Evolutionary conservation across 53 echinoderm and acorn worm genomes (phyloP), one percentile per base, ranked within the genome.

Genomic region (Paracentrotus lividus): DNA sequence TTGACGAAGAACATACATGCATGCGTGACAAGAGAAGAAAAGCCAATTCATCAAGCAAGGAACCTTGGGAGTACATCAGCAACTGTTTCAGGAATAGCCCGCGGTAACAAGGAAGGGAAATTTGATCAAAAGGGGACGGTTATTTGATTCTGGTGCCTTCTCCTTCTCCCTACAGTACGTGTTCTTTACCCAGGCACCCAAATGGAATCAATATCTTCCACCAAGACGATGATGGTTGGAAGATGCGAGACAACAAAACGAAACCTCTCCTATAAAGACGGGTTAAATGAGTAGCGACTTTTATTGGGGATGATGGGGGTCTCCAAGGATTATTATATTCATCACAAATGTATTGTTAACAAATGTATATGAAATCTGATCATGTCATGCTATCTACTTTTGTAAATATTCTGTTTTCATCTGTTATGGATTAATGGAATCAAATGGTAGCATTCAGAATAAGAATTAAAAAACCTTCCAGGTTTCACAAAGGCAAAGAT

Each of bases 71-170:
- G 15, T 20, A 34, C 86, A 86, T 86, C 86, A 86, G 86, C 86
- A 86, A 86, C 86, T 86, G 86, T 86, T 86, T 86, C 86, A 56
- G 54, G 58, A 60, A 89, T 89, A 89, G 89, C 89, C 89, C 16
- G 89, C 89, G 89, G 89, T 87, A 87, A 89, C 89, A 89, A 43
- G 89, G 43, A 60, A 15, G 60, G 43, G 89, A 89, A 89, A 89
- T 89, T 89, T 89, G 89, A 89, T 64, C 89, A 59, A 89, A 89
- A 43, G 89, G 89, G 60, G 89, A 89, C 60, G 64, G 89, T 89
- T 89, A 89, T 89, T 89, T 64, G 89, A 89, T 89, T 60, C 89
- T 89, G 89, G 61, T 60, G 60, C 64, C 44, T 64, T 89, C 65
- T 21, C 16, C 86, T 36, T 86, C 86, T 86, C 36, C n/a, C 56